Evolutionary conservation across 2,113 vertebrate genomes (phyloP), one percentile per base, ranked within the genome.

Genomic region (Poecilia latipinna): DNA sequence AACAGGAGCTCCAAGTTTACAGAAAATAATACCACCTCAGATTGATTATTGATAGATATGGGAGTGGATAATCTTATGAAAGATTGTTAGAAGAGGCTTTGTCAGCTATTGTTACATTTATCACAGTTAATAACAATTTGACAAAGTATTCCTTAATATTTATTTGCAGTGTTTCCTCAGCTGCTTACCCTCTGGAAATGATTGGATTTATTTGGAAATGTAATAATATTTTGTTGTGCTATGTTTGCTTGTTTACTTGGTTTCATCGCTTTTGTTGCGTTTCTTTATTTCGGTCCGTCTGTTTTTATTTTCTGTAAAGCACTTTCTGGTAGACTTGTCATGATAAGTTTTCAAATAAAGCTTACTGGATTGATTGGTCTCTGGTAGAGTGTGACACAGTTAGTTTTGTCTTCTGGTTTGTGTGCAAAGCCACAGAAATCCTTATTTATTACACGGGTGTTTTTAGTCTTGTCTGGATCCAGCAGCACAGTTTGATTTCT

Each of bases 371-470:
- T 24, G 51, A 57, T 57, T 57, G 22, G 24, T 57, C 8, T 57
- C 17, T 17, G 8, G 51, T n/a, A 57, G 6, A n/a, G 8, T 57
- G 44, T 48, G 22, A 57, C 24, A 24, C 51, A 10, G 75, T 70
- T 71, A 78, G 85, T 74, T 86, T 75, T 83, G 65, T 71, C 75
- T 70, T 87, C 77, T 89, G 74, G 70, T 89, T 87, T 77, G 67
- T 78, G 84, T 84, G 83, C 69, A 69, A 37, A 73, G 70, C 86
- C 80, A 64, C 72, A 69, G 85, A 86, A 91, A 87, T 83, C 88
- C 80, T n/a, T 89, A 84, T 90, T 90, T 91, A 90, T 86, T 82
- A 82, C 79, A 83, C 81, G 83, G 82, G 62, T 86, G 78, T 79
- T 79, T 72, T 77, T 78, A 3, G 64, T 70, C 82, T 88, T 81